Evolutionary conservation across 23 tunicate species (phyloP).

Genomic region (Halocynthia roretzi): DNA sequence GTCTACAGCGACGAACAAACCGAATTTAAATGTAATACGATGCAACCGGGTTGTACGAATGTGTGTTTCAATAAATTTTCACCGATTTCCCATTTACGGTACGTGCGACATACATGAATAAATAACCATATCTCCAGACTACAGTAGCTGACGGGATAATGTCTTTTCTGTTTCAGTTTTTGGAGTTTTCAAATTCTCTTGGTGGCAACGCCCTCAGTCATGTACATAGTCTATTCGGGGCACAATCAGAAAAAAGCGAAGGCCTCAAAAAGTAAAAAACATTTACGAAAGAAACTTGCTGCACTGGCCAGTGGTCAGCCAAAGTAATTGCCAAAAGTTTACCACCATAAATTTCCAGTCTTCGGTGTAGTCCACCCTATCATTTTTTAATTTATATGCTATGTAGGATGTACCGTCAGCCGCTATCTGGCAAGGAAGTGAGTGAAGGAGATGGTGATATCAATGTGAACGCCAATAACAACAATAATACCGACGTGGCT

Average conservation of each 20-base stretch:
- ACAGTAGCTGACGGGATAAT: not conserved
- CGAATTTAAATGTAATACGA: conserved; percentile 98
- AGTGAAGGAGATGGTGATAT: conserved; percentile 1
- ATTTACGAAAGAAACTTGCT: no score
- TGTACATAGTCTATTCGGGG: conserved; percentile 89
- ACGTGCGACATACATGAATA: not conserved
- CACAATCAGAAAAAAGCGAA: conserved; percentile 61
- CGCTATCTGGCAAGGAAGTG: not conserved
- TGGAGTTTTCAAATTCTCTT: conserved; percentile 99
- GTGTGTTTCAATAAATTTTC: conserved; percentile 96
- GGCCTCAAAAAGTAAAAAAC: conserved; percentile 6
- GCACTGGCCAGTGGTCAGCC: no score
- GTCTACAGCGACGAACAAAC: conserved; percentile 98
- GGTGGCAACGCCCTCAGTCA: conserved; percentile 94
- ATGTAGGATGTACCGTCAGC: not conserved
- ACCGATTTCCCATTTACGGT: conserved; percentile 99
- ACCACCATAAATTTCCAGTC: no score
- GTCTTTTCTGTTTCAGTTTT: conserved; percentile 46
- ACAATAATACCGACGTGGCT: conserved; percentile 27
- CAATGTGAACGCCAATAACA: conserved; percentile 23
- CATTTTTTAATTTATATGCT: not conserved
- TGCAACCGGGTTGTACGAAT: conserved; percentile 96
- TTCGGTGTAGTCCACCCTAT: no score
- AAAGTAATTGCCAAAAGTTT: no score
- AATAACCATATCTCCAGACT: not conserved